Base-by-base conservation (phyloP, 2,888 invertebrate genomes). In the Strigamia transsilvanica region DNA sequence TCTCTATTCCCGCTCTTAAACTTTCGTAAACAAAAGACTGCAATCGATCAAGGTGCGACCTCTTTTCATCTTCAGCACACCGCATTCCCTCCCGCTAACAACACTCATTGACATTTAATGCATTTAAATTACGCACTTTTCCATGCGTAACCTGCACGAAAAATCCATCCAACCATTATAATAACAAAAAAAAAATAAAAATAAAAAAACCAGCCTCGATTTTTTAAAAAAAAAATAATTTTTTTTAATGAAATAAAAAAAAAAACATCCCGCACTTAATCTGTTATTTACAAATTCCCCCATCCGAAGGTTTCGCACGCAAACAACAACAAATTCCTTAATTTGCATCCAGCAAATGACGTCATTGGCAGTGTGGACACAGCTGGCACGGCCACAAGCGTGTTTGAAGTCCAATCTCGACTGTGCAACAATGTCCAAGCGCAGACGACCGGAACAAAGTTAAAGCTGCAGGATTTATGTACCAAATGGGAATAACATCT, bases 351-450 rank as follows among this genome's bases (percentile, higher is more conserved):
- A 18, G 15, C 13, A 34, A 42, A 15, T 51, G 51, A 51, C 51
- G 51, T 51, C 51, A 51, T 51, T n/a, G 18, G 34, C 34, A 42
- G 42, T 15, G 6, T 51, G 51, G 51, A 51, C 51, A n/a, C 51
- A 51, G 51, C 51, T 51, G 51, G 51, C 51, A 18, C n/a, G 51
- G 18, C 51, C 51, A 6, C n/a, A 15, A 7, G 15, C 6, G 51
- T 51, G 51, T 51, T 51, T 34, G 15, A 51, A 51, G n/a, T 51
- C 51, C n/a, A 51, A 51, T 51, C 51, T 51, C n/a, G n/a, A 15
- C 51, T 34, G 46, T 51, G 51, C 51, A 51, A 51, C 51, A 51
- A 51, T 51, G 15, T 51, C n/a, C 51, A 51, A 51, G 51, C n/a
- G 51, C 51, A 51, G n/a, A 7, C 51, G n/a, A 51, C 51, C 51